phyloP scores from a whole-genome alignment of 2,888 invertebrate species.

The Pecten maximus region DNA sequence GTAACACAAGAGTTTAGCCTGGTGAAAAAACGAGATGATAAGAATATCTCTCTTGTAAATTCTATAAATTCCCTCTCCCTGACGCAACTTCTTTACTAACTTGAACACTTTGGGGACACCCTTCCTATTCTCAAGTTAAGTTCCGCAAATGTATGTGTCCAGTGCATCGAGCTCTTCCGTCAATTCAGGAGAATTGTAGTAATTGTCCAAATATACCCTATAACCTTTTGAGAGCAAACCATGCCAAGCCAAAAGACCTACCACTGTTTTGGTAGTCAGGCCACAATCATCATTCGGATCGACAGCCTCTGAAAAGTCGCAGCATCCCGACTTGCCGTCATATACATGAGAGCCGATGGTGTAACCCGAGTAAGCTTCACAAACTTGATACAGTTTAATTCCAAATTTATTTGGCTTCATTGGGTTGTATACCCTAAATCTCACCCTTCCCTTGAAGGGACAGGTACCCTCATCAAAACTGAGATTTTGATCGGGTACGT shows the following conservation, averaged over 20 bases:
- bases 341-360: too few species aligned
- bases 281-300: background rate
- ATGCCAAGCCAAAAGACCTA: conserved; percentile 44
- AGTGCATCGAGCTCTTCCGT: conserved; percentile 45
- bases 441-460: too few species aligned
- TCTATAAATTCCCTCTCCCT: conserved; percentile 45
- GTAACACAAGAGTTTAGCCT: conserved; percentile 36
- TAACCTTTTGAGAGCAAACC: conserved; percentile 48
- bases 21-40: conserved; percentile 51
- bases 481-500: too few species aligned
- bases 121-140: conserved; percentile 44
- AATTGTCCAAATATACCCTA: conserved; percentile 46
- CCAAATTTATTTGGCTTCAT: too few species aligned
- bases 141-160: conserved; percentile 55
- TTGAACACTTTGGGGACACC: conserved; percentile 43
- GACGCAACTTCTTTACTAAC: background rate
- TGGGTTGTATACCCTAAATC: too few species aligned
- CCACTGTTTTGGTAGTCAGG: conserved; percentile 48
- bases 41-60: conserved; percentile 52
- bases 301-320: too few species aligned
- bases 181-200: conserved; percentile 52
- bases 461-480: too few species aligned
- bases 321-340: too few species aligned
- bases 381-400: too few species aligned
- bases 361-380: too few species aligned